Evolutionary conservation across 2,888 invertebrate species (phyloP).

Genomic region (Drosophila anomalata): DNA sequence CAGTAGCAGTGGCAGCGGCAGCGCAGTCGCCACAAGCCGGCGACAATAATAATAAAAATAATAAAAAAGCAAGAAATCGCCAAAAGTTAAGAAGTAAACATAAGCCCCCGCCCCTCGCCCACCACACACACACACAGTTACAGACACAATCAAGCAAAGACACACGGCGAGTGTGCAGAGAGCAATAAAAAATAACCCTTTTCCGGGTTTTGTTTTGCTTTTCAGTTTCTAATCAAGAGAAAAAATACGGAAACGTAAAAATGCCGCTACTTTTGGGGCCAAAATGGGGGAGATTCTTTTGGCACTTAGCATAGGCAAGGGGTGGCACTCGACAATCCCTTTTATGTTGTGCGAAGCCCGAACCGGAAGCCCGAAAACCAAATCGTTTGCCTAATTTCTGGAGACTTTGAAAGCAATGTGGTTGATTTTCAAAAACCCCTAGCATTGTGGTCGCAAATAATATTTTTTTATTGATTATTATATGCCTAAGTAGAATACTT

Average conservation of each 20-base stretch:
- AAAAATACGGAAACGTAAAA: constrained; percentile 65
- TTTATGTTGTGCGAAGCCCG: constrained; percentile 36
- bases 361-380: constrained; percentile 3
- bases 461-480: too few relatives aligned
- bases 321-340: constrained; percentile 14
- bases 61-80: constrained; percentile 64
- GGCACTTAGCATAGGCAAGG: constrained; percentile 19
- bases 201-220: constrained; percentile 80
- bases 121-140: constrained; percentile 27
- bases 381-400: neutral
- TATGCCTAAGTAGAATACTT: too few relatives aligned
- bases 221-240: constrained; percentile 77
- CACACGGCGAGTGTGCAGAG: constrained; percentile 59
- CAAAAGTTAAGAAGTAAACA: constrained; percentile 75
- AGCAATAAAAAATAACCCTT: constrained; percentile 78
- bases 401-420: neutral
- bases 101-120: constrained; percentile 23
- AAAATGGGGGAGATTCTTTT: constrained; percentile 19
- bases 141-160: constrained; percentile 35
- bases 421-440: neutral
- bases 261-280: constrained; percentile 44
- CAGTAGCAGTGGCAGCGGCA: constrained; percentile 27
- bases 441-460: too few relatives aligned
- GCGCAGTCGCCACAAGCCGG: constrained; percentile 60
- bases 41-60: constrained; percentile 71